Conservation (phyloP, 2,888 invertebrate genomes). For the Drosophila tanythrix region DNA sequence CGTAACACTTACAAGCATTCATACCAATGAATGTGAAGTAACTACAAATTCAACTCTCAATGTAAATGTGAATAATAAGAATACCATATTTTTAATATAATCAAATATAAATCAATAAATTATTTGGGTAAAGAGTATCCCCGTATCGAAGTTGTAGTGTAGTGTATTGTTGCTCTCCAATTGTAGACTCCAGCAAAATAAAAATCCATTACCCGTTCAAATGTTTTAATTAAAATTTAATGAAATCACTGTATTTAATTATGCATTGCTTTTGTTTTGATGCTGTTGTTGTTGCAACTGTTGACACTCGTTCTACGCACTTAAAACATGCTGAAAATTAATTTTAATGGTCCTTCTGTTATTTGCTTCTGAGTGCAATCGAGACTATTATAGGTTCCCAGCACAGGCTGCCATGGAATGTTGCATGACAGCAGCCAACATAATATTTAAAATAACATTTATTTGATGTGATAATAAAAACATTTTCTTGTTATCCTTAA, state of each 20-base stretch:
- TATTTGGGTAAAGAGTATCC: slow-evolving; percentile 27
- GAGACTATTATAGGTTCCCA: slow-evolving; percentile 34
- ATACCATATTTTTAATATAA: neutral
- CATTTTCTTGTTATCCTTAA: slow-evolving; percentile 23
- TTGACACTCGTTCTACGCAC: slow-evolving; percentile 35
- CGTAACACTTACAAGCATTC: neutral
- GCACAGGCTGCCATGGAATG: slow-evolving; percentile 7
- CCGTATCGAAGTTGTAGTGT: slow-evolving; percentile 16
- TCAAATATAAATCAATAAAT: neutral
- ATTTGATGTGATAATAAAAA: slow-evolving; percentile 45
- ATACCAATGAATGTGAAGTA: neutral
- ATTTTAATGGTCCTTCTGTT: slow-evolving; percentile 67
- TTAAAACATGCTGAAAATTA: slow-evolving; percentile 64
- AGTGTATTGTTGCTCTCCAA: slow-evolving; percentile 21
- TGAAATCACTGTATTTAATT: slow-evolving; percentile 76
- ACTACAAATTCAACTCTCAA: no score
- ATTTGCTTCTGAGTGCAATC: slow-evolving; percentile 31
- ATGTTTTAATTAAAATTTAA: slow-evolving; percentile 79
- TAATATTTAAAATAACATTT: slow-evolving; percentile 69
- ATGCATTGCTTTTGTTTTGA: slow-evolving; percentile 61
- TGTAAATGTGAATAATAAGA: neutral
- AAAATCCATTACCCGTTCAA: slow-evolving; percentile 75
- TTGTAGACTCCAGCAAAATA: slow-evolving; percentile 57
- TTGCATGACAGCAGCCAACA: slow-evolving; percentile 36
- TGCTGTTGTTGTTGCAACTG: slow-evolving; percentile 19